Conservation (phyloP, 2,888 invertebrate genomes). For the Philaethria dido region DNA sequence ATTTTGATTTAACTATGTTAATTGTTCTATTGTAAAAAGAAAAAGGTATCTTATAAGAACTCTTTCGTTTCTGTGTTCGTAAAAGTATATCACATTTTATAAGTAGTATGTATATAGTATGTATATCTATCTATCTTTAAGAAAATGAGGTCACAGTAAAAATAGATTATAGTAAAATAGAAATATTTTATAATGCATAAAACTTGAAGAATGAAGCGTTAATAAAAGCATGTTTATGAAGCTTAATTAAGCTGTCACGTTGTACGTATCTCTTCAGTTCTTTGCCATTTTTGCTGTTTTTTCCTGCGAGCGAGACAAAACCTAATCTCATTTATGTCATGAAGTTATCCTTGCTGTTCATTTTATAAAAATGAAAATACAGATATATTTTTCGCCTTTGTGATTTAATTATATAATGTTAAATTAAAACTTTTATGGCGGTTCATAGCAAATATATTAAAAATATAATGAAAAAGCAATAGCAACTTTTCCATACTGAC, state of each 20-base stretch:
- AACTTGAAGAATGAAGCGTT: neutral
- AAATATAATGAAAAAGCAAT: neutral
- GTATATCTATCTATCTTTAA: too few species aligned
- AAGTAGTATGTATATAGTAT: neutral
- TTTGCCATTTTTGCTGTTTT: constrained; percentile 34
- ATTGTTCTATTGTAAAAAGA: neutral
- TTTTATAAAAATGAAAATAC: constrained; percentile 31
- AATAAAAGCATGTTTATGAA: constrained; percentile 28
- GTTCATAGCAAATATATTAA: neutral
- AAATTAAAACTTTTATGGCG: neutral
- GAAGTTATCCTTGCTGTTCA: constrained; percentile 28
- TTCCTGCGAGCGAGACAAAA: constrained; percentile 32
- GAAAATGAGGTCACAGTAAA: neutral
- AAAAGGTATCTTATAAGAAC: neutral
- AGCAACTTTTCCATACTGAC: neutral
- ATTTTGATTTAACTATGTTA: too few species aligned
- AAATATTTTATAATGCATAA: constrained; percentile 3
- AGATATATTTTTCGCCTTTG: neutral
- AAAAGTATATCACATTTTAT: neutral
- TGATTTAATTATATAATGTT: neutral
- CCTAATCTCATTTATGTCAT: constrained; percentile 37
- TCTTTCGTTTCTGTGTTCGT: too few species aligned
- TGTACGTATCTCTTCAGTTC: constrained; percentile 22
- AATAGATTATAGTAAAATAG: neutral
- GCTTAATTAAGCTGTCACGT: constrained; percentile 32